Percentiles rank a stretch among this genome's conserved stretches.
Evolutionary conservation across 2,113 vertebrate genomes (phyloP).

Genomic region (Plestiodon gilberti): DNA sequence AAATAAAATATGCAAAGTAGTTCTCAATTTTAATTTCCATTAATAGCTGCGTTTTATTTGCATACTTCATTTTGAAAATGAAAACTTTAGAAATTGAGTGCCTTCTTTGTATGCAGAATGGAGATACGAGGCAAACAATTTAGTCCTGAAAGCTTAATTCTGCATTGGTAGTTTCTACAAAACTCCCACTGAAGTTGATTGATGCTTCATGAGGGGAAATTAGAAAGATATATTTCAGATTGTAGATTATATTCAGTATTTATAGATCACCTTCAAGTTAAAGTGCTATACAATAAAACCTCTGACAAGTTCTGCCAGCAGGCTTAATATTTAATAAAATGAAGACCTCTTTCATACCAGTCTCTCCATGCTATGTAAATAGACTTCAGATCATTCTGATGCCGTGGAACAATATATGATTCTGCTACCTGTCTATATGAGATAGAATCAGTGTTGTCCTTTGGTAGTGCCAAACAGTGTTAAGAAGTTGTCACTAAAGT

Average conservation of each 20-base stretch:
- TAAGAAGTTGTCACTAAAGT: background rate
- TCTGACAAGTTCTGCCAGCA: background rate
- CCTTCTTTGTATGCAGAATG: background rate
- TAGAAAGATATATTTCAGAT: background rate
- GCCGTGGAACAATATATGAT: background rate
- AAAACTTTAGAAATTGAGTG: background rate
- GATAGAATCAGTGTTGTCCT: background rate
- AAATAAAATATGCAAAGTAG: slow-evolving; percentile 40
- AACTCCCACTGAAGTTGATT: accelerated
- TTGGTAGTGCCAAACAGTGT: background rate
- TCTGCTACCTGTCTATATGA: background rate
- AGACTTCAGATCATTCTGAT: background rate
- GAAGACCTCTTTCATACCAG: background rate
- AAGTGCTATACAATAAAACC: background rate
- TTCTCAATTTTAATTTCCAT: slow-evolving; percentile 20
- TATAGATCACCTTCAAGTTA: background rate
- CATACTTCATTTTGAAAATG: slow-evolving; percentile 19
- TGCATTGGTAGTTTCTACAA: background rate
- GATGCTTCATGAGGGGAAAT: background rate
- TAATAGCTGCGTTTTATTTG: slow-evolving; percentile 4
- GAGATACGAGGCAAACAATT: background rate
- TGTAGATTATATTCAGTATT: background rate
- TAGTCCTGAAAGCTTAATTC: background rate
- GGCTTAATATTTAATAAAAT: background rate
- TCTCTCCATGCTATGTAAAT: background rate